These are phyloP conservation scores for Epizoanthus scotinus DNA, from an alignment of 92 coral and sea anemone species.

Conservation along the genomic window DNA sequence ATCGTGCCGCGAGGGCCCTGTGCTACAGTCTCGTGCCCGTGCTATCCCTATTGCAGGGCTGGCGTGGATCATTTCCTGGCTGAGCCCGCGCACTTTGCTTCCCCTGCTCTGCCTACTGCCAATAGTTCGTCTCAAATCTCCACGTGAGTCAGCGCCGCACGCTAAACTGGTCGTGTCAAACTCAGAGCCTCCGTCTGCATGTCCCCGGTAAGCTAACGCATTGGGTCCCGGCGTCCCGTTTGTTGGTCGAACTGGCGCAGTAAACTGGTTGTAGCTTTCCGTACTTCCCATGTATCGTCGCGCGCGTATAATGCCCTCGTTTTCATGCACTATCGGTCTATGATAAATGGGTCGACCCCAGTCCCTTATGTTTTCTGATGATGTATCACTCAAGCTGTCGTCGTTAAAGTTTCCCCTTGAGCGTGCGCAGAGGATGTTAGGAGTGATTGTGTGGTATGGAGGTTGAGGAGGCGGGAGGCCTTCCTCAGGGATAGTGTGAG, in stretches of 20 bases:
- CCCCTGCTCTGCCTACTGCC: constrained; percentile 73
- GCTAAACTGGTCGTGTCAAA: constrained; percentile 79
- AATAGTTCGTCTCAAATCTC: constrained; percentile 59
- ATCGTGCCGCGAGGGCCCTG: constrained; percentile 79
- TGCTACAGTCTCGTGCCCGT: constrained; percentile 73
- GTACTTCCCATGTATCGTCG: constrained; percentile 55
- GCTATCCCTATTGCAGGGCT: constrained; percentile 67
- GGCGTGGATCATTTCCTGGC: constrained; percentile 70
- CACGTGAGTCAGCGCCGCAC: constrained; percentile 56
- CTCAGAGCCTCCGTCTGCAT: constrained; percentile 91
- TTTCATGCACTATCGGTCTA: constrained; percentile 75
- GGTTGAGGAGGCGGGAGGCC: constrained; percentile 82
- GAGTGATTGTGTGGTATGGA: constrained; percentile 62
- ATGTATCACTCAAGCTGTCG: constrained; percentile 80
- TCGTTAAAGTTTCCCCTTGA: constrained; percentile 61
- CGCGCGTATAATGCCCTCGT: constrained; percentile 60
- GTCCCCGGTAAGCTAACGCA: constrained; percentile 76
- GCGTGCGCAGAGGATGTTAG: constrained; percentile 52
- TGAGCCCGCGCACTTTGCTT: constrained; percentile 69
- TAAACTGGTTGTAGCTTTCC: constrained; percentile 50
- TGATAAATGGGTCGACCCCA: constrained; percentile 80
- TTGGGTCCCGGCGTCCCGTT: constrained; percentile 77
- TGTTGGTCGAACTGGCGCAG: constrained; percentile 55
- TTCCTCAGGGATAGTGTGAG: constrained; percentile 84
- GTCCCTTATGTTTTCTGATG: constrained; percentile 72